phyloP scores from a whole-genome alignment of 2,797 vertebrate species.

The Mus minutoides region DNA sequence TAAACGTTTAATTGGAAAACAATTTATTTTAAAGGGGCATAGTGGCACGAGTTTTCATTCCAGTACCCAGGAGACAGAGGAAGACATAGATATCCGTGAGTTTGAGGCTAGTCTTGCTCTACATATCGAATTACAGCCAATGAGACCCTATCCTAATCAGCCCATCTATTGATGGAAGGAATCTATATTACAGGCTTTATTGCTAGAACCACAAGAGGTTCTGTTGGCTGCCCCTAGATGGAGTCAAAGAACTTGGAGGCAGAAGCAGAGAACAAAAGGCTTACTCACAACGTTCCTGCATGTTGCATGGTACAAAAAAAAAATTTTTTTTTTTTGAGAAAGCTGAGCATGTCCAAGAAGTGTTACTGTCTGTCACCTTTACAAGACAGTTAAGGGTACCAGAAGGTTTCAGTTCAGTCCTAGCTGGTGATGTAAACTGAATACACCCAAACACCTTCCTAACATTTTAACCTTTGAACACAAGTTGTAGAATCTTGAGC shows the following conservation, averaged over 20 bases:
- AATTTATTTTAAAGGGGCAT: not conserved
- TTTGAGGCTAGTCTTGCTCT: not conserved
- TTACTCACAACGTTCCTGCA: not conserved
- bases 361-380: not conserved
- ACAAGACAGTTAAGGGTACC: not conserved
- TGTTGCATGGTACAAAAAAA: not conserved
- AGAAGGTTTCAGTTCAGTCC: not conserved
- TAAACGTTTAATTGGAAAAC: conserved; percentile 4
- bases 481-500: not conserved
- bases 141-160: not conserved
- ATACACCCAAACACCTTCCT: no score
- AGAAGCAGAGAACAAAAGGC: not conserved
- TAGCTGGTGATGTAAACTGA: not conserved
- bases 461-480: not conserved
- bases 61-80: not conserved
- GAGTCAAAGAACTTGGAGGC: not conserved
- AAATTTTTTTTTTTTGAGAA: not conserved
- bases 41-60: not conserved
- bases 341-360: not conserved
- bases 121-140: not conserved
- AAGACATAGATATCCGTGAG: not conserved
- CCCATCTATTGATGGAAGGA: not conserved
- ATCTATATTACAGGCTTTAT: not conserved
- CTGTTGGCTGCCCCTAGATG: not conserved
- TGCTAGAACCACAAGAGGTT: not conserved